A percentile compares a stretch with the other conserved stretches of the same genome.
phyloP scores from a whole-genome alignment of 2,113 vertebrate genomes.

The Sinocyclocheilus maitianheensis region DNA sequence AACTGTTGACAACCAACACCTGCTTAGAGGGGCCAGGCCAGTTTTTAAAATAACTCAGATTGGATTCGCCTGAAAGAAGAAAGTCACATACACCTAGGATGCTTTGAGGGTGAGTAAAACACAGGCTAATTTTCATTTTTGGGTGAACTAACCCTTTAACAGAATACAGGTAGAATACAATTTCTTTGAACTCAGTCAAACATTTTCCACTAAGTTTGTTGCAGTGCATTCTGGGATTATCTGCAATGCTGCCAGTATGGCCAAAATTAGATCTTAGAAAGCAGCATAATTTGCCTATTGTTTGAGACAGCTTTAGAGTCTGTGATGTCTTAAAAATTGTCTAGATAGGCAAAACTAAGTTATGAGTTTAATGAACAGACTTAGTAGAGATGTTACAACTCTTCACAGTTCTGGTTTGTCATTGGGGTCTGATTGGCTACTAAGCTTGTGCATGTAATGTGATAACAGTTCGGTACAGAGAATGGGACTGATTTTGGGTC shows the following conservation, averaged over 20 bases:
- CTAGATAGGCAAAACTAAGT: background rate
- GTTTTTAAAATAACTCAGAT: too few species aligned
- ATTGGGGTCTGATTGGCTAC: background rate
- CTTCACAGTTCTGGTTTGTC: background rate
- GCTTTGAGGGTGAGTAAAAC: too few species aligned
- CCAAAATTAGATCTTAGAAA: background rate
- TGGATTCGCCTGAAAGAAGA: too few species aligned
- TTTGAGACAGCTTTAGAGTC: background rate
- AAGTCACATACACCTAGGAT: too few species aligned
- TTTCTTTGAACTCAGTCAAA: background rate
- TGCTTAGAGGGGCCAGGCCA: too few species aligned
- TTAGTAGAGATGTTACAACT: background rate
- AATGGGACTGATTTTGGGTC: constrained; percentile 49
- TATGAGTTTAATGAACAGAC: background rate
- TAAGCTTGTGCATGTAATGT: background rate
- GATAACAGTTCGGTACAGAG: constrained; percentile 20
- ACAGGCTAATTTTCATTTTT: too few species aligned
- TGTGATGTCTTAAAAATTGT: background rate
- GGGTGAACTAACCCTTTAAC: too few species aligned
- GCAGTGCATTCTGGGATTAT: background rate
- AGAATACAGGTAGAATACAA: background rate
- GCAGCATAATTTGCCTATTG: background rate
- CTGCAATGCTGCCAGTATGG: background rate
- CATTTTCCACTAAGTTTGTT: background rate
- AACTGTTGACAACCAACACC: too few species aligned